Conservation (phyloP, 2,888 invertebrate genomes). For the Sepioteuthis lessoniana region DNA sequence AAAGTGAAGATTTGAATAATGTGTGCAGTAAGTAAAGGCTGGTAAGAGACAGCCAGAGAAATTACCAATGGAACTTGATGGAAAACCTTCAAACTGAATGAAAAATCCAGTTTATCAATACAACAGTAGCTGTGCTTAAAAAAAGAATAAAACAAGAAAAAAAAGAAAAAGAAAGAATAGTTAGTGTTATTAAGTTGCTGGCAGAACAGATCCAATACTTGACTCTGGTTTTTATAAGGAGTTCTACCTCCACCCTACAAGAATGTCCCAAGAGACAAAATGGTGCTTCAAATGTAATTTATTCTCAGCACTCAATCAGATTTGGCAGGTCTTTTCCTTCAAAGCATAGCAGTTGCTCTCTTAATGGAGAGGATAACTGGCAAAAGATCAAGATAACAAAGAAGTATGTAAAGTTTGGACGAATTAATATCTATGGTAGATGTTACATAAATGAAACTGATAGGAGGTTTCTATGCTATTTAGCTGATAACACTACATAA, state of each 20-base stretch:
- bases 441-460: no score
- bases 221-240: neutral
- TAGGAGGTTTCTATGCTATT: no score
- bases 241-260: neutral
- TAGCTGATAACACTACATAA: no score
- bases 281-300: no score
- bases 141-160: no score
- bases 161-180: neutral
- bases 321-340: no score
- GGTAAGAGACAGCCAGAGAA: neutral
- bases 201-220: slow-evolving; percentile 1
- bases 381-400: no score
- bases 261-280: neutral
- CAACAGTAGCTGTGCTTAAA: neutral
- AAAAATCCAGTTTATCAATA: neutral
- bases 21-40: neutral
- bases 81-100: neutral
- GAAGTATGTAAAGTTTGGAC: no score
- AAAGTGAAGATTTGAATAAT: neutral
- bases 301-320: neutral
- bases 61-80: neutral
- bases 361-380: neutral
- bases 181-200: neutral
- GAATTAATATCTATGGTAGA: no score
- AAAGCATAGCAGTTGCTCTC: neutral